phyloP scores from a whole-genome alignment of 2,113 vertebrate genomes.

The Oreotrochilus melanogaster region DNA sequence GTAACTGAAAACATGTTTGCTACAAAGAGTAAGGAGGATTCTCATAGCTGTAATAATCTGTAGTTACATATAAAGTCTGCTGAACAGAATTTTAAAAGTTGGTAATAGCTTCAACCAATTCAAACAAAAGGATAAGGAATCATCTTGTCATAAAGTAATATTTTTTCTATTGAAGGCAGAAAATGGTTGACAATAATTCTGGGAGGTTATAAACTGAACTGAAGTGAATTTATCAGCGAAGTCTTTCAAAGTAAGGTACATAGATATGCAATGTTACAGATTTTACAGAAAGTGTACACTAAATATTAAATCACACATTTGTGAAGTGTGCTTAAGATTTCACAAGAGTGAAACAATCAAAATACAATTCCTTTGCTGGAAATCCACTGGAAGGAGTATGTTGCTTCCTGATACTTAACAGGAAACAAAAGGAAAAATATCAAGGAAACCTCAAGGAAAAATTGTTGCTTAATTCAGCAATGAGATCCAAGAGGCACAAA shows the following conservation, averaged over 20 bases:
- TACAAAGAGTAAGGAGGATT: background rate
- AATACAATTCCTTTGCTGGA: background rate
- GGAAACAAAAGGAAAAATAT: background rate
- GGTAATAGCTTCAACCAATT: background rate
- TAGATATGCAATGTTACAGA: background rate
- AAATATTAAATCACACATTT: background rate
- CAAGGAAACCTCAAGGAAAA: background rate
- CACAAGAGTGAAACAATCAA: background rate
- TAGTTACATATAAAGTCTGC: background rate
- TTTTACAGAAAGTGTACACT: background rate
- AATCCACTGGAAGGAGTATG: rapidly evolving
- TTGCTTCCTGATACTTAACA: background rate
- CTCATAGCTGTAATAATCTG: background rate
- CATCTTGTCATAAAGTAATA: background rate
- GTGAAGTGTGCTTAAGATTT: background rate
- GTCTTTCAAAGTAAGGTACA: background rate
- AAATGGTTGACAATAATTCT: background rate
- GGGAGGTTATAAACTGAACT: background rate
- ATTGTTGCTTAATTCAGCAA: background rate
- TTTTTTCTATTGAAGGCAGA: background rate
- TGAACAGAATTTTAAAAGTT: background rate
- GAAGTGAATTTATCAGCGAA: background rate
- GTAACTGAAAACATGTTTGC: constrained; percentile 10
- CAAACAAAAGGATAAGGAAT: background rate
- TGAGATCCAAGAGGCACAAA: background rate